Evolutionary conservation across 1,140 invertebrate genomes (phyloP), one percentile per base, ranked within the genome.

Genomic region (Cyphomyrmex costatus): DNA sequence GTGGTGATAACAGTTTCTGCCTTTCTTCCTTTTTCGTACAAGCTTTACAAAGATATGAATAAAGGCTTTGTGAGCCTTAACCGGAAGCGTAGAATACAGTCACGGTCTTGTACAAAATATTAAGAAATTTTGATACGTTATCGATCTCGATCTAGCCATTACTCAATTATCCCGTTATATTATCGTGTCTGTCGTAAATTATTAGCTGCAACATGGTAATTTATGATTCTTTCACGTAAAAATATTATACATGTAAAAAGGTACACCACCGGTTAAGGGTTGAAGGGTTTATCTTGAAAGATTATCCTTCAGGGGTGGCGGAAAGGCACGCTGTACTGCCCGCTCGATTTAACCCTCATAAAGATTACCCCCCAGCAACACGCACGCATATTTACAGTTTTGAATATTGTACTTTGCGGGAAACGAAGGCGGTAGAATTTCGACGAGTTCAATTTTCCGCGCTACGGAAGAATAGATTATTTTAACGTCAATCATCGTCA

Each of bases 361-460:
- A 80, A 80, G 14, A 68, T 68, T 27, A 36, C 6, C 19, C 10
- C 10, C 58, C 24, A 19, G 24, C 76, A 21, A 79, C 42, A 27
- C 27, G 46, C 36, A 60, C 53, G 30, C n/a, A 77, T 42, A 89
- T 89, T 83, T 89, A 89, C 88, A 89, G 53, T 10, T 56, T 73
- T 71, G 76, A 49, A 49, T 83, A 89, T 86, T 89, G 61, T 89
- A 61, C 21, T 51, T 19, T 42, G 36, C 12, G 33, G 12, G 8
- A 24, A n/a, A 7, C 12, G 8, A 49, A 71, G 56, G 5, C 14
- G n/a, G 16, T 24, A 19, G 3, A 30, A 70, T 70, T 70, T 80
- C 10, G 49, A 42, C 16, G 30, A 36, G 16, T 24, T 16, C 21
- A 36, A 42, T 42, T 80, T 53, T 53, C 30, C 46, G 21, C 24